Evolutionary conservation across 2,888 invertebrate genomes (phyloP).

Genomic region (Drosophila meridiana): DNA sequence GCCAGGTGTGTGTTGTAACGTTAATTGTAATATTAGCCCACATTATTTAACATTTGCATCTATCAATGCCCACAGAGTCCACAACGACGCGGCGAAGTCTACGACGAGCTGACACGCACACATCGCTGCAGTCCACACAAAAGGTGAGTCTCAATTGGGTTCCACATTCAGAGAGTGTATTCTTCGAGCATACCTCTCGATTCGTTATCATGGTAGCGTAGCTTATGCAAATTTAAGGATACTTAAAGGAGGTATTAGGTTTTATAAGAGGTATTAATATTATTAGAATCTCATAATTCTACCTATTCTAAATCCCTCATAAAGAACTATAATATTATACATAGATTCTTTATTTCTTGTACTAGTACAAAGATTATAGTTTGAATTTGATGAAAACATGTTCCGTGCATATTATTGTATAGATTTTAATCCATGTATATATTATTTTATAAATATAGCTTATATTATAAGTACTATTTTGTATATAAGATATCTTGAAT

Average conservation of each 20-base stretch:
- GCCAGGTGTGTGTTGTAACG: constrained; percentile 64
- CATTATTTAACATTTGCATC: neutral
- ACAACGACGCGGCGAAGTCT: constrained; percentile 83
- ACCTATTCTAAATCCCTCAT: no score
- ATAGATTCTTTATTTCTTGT: neutral
- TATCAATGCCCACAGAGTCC: constrained; percentile 77
- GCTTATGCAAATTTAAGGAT: no score
- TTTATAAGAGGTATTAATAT: no score
- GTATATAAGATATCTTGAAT: no score
- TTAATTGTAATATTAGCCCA: neutral
- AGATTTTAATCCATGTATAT: neutral
- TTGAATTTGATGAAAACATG: neutral
- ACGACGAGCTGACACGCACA: constrained; percentile 82
- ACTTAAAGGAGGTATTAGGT: no score
- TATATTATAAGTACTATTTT: no score
- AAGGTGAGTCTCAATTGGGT: constrained; percentile 62
- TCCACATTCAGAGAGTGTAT: neutral
- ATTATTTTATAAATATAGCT: no score
- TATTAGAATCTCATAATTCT: no score
- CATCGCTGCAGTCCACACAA: constrained; percentile 85
- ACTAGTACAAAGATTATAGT: neutral
- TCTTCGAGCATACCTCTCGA: neutral
- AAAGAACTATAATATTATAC: no score
- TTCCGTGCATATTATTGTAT: neutral
- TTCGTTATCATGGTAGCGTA: no score